Conservation (phyloP, 2,888 invertebrate species). For the Synergus itoensis region DNA sequence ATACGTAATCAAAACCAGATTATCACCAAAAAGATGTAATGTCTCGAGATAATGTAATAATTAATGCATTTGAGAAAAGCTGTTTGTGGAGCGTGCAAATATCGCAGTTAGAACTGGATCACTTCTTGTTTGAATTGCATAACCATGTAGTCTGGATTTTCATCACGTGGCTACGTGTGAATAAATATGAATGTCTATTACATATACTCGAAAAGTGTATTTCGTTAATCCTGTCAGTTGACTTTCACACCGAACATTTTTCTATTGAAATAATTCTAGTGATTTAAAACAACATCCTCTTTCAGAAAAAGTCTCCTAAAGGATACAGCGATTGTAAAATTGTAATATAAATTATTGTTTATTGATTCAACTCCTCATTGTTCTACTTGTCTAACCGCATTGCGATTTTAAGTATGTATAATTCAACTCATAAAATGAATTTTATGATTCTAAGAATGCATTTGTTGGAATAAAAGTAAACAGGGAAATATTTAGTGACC, state of each 20-base stretch:
- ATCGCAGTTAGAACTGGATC: constrained; percentile 2
- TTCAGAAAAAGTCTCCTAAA: not conserved
- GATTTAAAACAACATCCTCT: not conserved
- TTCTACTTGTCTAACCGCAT: not conserved
- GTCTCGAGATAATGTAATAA: constrained; percentile 28
- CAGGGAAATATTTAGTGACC: not conserved
- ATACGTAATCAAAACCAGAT: constrained; percentile 28
- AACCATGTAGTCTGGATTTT: constrained; percentile 1
- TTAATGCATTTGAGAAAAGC: constrained; percentile 28
- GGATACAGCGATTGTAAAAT: not conserved
- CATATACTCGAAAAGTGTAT: not conserved
- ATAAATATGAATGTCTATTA: constrained; percentile 9
- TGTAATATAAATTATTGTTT: not conserved
- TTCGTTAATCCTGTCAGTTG: not conserved
- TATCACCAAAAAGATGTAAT: constrained; percentile 28
- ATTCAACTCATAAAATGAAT: not conserved
- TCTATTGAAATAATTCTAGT: not conserved
- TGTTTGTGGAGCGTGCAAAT: not conserved
- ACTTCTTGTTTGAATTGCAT: constrained; percentile 27
- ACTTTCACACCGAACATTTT: not conserved
- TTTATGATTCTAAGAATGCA: not conserved
- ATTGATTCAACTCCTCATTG: not conserved
- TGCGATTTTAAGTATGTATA: not conserved
- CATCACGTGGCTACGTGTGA: not conserved
- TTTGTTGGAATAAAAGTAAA: not conserved